phyloP scores from a whole-genome alignment of 2,113 vertebrate species.

The Rhombomys opimus region DNA sequence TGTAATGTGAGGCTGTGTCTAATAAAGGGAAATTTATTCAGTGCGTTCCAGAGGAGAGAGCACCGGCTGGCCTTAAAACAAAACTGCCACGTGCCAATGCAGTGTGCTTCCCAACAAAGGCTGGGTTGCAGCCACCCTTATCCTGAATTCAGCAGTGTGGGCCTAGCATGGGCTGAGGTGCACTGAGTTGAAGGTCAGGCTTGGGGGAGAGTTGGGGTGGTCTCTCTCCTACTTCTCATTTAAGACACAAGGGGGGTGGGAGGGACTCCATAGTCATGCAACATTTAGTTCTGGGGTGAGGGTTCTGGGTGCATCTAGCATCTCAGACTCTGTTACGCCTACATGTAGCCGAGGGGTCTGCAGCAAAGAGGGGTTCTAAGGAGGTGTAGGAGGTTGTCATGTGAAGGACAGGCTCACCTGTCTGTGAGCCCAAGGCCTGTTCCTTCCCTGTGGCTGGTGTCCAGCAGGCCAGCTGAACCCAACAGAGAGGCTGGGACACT shows the following conservation, averaged over 20 bases:
- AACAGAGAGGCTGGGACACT: not conserved
- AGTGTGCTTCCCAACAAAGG: not conserved
- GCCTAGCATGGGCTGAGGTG: not conserved
- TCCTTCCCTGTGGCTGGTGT: not conserved
- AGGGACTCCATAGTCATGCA: accelerated
- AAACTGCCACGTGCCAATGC: not conserved
- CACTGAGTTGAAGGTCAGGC: not conserved
- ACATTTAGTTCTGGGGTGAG: not conserved
- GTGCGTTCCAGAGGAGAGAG: constrained; percentile 23
- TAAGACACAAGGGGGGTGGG: accelerated
- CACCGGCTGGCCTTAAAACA: not conserved
- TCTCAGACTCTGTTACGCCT: accelerated
- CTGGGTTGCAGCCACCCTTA: not conserved
- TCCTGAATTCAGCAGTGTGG: accelerated
- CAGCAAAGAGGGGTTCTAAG: accelerated
- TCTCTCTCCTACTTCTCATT: not conserved
- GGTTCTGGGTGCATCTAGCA: not conserved
- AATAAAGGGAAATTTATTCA: constrained; percentile 80
- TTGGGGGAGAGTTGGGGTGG: not conserved
- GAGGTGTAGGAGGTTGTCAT: accelerated
- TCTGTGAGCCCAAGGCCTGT: not conserved
- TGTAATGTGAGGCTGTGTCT: constrained; percentile 49
- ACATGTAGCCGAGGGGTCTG: too few relatives aligned
- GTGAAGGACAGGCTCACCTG: not conserved
- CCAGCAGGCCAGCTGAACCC: not conserved